Base-by-base conservation (phyloP, 2,888 invertebrate genomes). In the Idaea straminata region DNA sequence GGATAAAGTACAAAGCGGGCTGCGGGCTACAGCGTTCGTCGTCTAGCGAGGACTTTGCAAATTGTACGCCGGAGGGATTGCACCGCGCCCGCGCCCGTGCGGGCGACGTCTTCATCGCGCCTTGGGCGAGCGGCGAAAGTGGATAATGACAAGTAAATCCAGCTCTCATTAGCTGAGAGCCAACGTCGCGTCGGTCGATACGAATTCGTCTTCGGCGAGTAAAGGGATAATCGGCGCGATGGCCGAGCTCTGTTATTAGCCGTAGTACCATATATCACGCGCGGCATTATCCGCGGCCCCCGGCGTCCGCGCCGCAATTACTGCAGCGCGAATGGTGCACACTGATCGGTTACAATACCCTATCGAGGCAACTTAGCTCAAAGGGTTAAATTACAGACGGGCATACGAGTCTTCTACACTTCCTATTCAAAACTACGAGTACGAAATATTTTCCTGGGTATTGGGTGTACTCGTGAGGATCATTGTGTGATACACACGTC, bases 61-160 rank as follows among this genome's bases (percentile, higher is more conserved):
- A 47, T 91, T 89, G 87, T 88, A 85, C 81, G 79, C 87, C 89
- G 87, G 85, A 83, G 87, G 88, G 79, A 70, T 75, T 59, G 72
- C 71, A 63, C 65, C 69, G 64, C 47, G 47, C 47, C 67, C 69
- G 68, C 75, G 70, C 74, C 72, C 74, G 77, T 75, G 74, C 78
- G 76, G 73, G 83, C 86, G 87, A 89, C 89, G 90, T 87, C 90
- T 90, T 89, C 90, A 89, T 89, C 84, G 84, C 85, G 87, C 90
- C 87, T 74, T 83, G 80, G 87, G 90, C 88, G 70, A 81, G 77
- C 84, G 82, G 82, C 86, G 84, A 89, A 91, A 91, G 89, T 91
- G 90, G 92, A 91, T 91, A 92, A 92, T 92, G 86, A 91, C 86
- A 88, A 88, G 87, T 87, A 85, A 89, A 92, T 87, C 87, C 88